These are phyloP conservation scores for Mythimna loreyi DNA, from an alignment of 2,888 invertebrate species.

Conservation along the genomic window DNA sequence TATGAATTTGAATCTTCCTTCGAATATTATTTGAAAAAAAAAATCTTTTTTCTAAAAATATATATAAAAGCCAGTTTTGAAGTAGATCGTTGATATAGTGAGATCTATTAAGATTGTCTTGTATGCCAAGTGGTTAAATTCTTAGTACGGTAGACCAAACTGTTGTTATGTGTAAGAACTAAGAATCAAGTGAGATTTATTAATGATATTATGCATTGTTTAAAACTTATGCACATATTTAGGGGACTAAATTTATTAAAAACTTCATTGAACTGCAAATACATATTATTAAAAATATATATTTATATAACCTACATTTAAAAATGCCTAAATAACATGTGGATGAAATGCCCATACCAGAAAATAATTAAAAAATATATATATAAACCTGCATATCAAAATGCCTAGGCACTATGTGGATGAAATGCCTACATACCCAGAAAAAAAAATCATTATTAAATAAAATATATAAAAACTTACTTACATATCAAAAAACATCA, in stretches of 20 bases:
- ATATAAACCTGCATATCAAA: background rate
- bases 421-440: no score
- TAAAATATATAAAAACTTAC: no score
- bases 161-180: slow-evolving; percentile 69
- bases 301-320: no score
- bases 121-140: slow-evolving; percentile 72
- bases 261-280: background rate
- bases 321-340: no score
- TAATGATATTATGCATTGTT: slow-evolving; percentile 44
- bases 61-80: slow-evolving; percentile 50
- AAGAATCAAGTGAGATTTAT: slow-evolving; percentile 60
- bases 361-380: no score
- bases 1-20: slow-evolving; percentile 30
- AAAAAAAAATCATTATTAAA: background rate
- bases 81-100: slow-evolving; percentile 59
- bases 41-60: slow-evolving; percentile 1
- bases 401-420: no score
- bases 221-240: slow-evolving; percentile 39
- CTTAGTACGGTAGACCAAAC: slow-evolving; percentile 74
- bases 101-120: slow-evolving; percentile 61
- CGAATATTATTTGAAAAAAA: slow-evolving; percentile 5
- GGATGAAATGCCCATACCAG: no score
- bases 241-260: slow-evolving; percentile 8
- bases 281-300: no score
- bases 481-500: background rate